Evolutionary conservation across 2,797 vertebrate genomes (phyloP).

Genomic region (Hippoglossus hippoglossus): DNA sequence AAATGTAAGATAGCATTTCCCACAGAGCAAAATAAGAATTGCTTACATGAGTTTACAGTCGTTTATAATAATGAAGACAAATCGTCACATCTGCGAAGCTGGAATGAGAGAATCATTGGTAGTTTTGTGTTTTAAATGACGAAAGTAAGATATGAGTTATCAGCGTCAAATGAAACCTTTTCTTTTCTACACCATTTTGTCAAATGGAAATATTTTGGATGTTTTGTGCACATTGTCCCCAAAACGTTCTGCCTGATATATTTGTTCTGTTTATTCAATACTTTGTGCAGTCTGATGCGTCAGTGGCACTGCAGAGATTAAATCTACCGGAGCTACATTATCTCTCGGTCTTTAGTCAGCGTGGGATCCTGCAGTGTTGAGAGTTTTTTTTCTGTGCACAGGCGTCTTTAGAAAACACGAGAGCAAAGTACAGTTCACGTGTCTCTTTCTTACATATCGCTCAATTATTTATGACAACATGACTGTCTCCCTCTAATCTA

Average conservation of each 20-base stretch:
- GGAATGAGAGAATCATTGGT: neutral
- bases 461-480: conserved; percentile 40
- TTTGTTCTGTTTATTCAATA: neutral
- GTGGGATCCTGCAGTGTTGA: conserved; percentile 9
- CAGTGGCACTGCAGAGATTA: neutral
- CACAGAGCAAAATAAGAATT: neutral
- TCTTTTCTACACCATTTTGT: neutral
- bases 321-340: conserved; percentile 14
- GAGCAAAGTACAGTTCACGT: conserved; percentile 14
- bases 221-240: neutral
- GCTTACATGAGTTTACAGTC: no score
- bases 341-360: neutral
- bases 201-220: neutral
- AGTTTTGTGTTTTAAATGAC: neutral
- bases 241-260: neutral
- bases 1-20: neutral
- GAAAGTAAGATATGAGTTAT: no score
- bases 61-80: no score
- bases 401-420: conserved; percentile 5
- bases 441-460: conserved; percentile 44
- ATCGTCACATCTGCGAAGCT: neutral
- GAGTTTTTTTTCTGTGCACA: neutral
- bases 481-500: conserved; percentile 33
- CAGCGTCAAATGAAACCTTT: neutral
- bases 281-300: neutral